A percentile compares a stretch with the other conserved stretches of the same genome.
These are phyloP conservation scores for Microcaecilia unicolor DNA, from an alignment of 2,797 vertebrate species.

Conservation along the genomic window DNA sequence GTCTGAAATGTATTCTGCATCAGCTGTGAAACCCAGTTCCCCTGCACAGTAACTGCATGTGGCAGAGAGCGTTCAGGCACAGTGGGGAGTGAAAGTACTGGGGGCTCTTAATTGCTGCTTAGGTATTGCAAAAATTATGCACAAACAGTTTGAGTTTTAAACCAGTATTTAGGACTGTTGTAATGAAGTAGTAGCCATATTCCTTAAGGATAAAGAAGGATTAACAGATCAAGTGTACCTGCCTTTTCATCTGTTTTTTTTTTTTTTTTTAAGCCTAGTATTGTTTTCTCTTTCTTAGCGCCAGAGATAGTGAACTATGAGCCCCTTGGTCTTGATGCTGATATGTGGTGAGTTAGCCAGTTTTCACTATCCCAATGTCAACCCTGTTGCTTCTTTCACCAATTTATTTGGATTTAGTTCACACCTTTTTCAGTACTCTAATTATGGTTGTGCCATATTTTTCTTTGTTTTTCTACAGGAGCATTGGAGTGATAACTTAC, in stretches of 20 bases:
- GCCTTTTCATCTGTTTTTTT: background rate
- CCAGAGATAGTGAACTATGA: constrained; percentile 98
- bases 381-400: background rate
- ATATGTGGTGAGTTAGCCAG: constrained; percentile 87
- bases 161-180: no score
- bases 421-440: no score
- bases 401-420: no score
- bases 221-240: no score
- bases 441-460: constrained; percentile 19
- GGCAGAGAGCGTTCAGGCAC: no score
- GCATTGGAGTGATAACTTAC: constrained; percentile 74
- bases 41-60: no score
- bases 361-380: background rate
- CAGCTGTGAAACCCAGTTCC: no score
- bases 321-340: constrained; percentile 89
- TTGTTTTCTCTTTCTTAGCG: constrained; percentile 59
- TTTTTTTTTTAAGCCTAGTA: constrained; percentile 14
- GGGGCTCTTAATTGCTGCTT: background rate
- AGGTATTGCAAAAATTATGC: background rate
- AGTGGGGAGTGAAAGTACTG: no score
- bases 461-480: constrained; percentile 45
- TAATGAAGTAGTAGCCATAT: no score
- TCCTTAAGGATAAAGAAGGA: no score
- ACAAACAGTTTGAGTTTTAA: background rate
- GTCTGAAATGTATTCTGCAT: no score